Evolutionary conservation across 2,888 invertebrate genomes (phyloP), one percentile per base, ranked within the genome.

Genomic region (Neoaliturus tenellus): DNA sequence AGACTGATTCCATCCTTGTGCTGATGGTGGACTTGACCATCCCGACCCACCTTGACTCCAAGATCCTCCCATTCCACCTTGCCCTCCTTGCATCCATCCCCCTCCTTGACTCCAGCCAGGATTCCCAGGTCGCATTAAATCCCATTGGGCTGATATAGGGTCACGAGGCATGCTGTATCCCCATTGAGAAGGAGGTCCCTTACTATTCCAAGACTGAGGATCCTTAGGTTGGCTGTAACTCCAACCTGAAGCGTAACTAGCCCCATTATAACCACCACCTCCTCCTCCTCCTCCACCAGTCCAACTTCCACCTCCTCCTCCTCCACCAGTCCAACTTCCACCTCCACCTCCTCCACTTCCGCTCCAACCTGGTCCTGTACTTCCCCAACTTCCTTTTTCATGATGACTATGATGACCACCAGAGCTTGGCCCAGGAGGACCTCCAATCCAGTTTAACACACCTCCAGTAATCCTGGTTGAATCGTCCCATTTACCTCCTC

Each of bases 131-230:
- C 78, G 78, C 78, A 78, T 78, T 1, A 69, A 20, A 28, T 81
- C 81, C 81, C 81, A 81, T 28, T 81, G 81, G n/a, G 81, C 81
- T 41, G 81, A 81, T 81, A 81, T 67, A 2, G 82, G 82, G 35
- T 82, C 82, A 69, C 55, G 20, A 35, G 82, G 82, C 55, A 51
- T 82, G 55, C 78, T 78, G n/a, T 78, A 78, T 0, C 71, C 82
- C 82, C 82, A 82, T 17, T 82, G 82, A 41, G 82, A 48, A 0
- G 78, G 78, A 25, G 78, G 78, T 6, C 51, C 78, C n/a, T 78
- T 78, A n/a, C 78, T 78, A 14, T 78, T 78, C 78, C 78, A 78
- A 31, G 73, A 71, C 10, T 51, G 71, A 20, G 82, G 25, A 25
- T 82, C 73, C 39, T 73, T 48, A 8, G 82, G 82, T 39, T 48